phyloP scores from a whole-genome alignment of 2,888 invertebrate genomes.

The Monochamus alternatus region DNA sequence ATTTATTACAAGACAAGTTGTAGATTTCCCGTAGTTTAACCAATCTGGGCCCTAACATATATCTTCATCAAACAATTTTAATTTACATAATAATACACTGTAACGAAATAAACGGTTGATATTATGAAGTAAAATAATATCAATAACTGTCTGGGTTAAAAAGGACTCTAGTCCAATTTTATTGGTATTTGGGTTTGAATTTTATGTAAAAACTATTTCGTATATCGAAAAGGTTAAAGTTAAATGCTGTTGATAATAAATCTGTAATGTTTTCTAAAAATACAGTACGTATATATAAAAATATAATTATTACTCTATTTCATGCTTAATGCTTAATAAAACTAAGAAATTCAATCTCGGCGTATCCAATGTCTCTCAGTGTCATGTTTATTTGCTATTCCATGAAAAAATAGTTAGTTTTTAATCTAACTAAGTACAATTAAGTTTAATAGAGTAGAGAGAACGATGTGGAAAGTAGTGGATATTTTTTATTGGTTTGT shows the following conservation, averaged over 20 bases:
- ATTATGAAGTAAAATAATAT: constrained; percentile 27
- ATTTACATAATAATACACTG: constrained; percentile 36
- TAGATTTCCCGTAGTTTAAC: constrained; percentile 14
- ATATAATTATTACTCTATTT: not conserved
- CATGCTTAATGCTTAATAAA: not conserved
- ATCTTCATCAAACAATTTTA: constrained; percentile 46
- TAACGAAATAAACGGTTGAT: constrained; percentile 41
- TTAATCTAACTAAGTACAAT: not conserved
- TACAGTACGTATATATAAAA: not conserved
- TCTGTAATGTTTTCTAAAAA: not conserved
- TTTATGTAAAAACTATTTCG: too few relatives aligned
- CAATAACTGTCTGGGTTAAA: not conserved
- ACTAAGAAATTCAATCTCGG: not conserved
- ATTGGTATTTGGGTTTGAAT: not conserved
- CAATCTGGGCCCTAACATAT: constrained; percentile 44
- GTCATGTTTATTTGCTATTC: not conserved
- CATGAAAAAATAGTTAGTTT: not conserved
- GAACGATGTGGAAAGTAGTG: too few relatives aligned
- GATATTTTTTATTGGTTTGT: too few relatives aligned
- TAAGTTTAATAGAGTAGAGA: too few relatives aligned
- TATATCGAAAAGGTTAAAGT: not conserved
- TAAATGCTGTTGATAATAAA: not conserved
- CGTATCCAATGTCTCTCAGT: not conserved
- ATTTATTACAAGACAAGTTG: not conserved
- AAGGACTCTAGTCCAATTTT: not conserved